Percentiles rank a stretch among this genome's conserved stretches.
Conservation (phyloP, 23 tunicate genomes). For the Oikopleura vanhoeffeni region DNA sequence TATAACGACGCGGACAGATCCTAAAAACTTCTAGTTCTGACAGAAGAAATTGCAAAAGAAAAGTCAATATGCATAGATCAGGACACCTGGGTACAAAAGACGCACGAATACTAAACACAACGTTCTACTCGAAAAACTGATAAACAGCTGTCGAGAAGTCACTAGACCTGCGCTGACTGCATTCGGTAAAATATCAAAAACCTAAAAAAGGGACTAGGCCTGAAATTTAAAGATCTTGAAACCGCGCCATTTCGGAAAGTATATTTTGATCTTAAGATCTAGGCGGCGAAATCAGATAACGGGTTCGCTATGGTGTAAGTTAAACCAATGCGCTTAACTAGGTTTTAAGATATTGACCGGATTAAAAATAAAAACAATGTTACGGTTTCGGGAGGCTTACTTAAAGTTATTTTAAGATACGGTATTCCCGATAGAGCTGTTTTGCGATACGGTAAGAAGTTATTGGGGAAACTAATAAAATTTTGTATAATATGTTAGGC, state of each 20-base stretch:
- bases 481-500: neutral
- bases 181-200: too few species aligned
- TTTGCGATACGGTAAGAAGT: neutral
- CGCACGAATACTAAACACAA: neutral
- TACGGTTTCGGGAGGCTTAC: neutral
- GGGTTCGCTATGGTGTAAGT: neutral
- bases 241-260: neutral
- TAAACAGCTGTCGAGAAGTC: neutral
- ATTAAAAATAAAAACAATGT: neutral
- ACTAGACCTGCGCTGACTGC: neutral
- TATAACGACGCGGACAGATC: neutral
- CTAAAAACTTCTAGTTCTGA: neutral
- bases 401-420: neutral
- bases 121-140: neutral
- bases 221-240: neutral
- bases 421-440: neutral
- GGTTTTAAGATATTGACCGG: neutral
- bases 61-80: neutral
- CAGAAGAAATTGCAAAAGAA: neutral
- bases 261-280: neutral
- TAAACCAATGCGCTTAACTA: neutral
- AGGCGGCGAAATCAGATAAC: neutral
- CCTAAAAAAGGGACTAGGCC: neutral
- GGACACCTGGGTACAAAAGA: neutral
- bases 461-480: neutral